These are phyloP conservation scores for Chrysomela aeneicollis DNA, from an alignment of 2,888 invertebrate genomes.

Conservation along the genomic window DNA sequence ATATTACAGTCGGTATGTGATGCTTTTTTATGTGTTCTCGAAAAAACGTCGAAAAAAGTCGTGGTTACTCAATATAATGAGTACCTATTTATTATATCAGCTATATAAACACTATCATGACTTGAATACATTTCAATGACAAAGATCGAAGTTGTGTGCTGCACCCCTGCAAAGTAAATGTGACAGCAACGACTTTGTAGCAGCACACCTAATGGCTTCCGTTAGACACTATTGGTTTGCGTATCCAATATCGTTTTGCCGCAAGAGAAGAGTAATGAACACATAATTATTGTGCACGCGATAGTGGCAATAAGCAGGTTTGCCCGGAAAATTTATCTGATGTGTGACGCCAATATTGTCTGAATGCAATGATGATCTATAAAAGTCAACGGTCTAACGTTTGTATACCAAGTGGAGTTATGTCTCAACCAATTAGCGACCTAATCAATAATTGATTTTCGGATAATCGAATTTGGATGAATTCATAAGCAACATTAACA, in stretches of 20 bases:
- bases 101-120: no score
- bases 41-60: no score
- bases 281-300: not conserved
- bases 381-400: no score
- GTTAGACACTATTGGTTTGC: not conserved
- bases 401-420: no score
- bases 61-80: no score
- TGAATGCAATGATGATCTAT: not conserved
- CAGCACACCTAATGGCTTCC: slow-evolving; percentile 3
- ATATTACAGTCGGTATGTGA: no score
- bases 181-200: not conserved
- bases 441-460: no score
- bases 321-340: not conserved
- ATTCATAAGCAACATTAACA: no score
- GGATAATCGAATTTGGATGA: no score
- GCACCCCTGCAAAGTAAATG: not conserved
- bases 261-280: not conserved
- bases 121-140: not conserved
- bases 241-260: not conserved
- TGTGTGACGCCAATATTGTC: not conserved
- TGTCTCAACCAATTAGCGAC: no score
- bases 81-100: not conserved
- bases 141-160: not conserved
- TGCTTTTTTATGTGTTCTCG: no score
- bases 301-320: not conserved